Percentiles rank a stretch among this genome's conserved stretches.
Evolutionary conservation across 2,113 vertebrate species (phyloP).

Genomic region (Ailurus styani): DNA sequence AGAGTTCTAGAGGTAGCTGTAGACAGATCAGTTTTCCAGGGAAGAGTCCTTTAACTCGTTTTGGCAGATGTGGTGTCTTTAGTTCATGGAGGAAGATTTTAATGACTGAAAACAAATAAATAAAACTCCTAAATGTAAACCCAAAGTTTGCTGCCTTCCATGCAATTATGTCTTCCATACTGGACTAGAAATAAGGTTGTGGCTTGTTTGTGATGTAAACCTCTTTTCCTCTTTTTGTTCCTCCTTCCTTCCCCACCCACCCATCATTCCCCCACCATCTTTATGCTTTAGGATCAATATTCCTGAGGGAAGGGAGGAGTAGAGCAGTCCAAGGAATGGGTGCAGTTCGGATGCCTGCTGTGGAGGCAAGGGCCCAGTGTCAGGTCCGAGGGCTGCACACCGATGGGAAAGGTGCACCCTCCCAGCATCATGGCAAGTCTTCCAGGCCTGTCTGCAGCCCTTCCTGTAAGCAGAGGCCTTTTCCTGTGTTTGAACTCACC

Average conservation of each 20-base stretch:
- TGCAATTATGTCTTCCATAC: background rate
- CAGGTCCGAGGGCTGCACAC: background rate
- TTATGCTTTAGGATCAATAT: background rate
- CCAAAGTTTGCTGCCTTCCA: background rate
- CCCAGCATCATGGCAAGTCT: slow-evolving; percentile 2
- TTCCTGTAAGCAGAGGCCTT: slow-evolving; percentile 49
- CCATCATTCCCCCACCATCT: background rate
- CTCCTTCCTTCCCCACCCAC: background rate
- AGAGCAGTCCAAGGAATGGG: background rate
- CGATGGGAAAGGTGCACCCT: background rate
- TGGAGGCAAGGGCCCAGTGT: background rate
- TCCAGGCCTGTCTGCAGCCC: slow-evolving; percentile 54
- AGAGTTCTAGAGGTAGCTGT: background rate
- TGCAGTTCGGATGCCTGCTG: background rate
- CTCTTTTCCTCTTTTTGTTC: background rate
- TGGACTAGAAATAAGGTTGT: background rate
- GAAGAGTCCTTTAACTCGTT: background rate
- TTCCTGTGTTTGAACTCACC: slow-evolving; percentile 69
- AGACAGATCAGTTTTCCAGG: background rate
- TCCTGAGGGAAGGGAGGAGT: background rate
- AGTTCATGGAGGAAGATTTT: background rate
- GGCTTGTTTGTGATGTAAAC: background rate
- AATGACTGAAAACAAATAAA: slow-evolving; percentile 9
- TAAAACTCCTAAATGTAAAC: background rate
- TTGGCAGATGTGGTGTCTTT: background rate